These are phyloP conservation scores for Monomorium pharaonis DNA, from an alignment of 1,140 invertebrate genomes.

Conservation along the genomic window DNA sequence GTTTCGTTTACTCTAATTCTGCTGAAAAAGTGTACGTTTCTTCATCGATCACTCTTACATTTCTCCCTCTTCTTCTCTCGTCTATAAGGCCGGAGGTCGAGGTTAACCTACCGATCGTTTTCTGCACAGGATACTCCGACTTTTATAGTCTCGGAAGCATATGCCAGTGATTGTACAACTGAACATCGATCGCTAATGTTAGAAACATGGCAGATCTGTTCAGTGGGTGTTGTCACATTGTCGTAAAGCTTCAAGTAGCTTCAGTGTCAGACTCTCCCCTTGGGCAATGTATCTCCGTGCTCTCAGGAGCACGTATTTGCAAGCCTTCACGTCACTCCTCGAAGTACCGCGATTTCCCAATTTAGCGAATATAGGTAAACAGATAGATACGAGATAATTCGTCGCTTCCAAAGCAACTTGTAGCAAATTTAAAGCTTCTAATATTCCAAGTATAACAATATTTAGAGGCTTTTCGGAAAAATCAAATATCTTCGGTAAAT, in stretches of 20 bases:
- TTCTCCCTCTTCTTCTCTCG: slow-evolving; percentile 1
- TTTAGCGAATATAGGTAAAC: slow-evolving; percentile 86
- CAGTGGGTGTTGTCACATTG: slow-evolving; percentile 87
- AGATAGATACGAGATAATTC: slow-evolving; percentile 87
- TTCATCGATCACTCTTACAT: slow-evolving; percentile 67
- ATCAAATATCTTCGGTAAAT: not conserved
- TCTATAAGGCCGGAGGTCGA: slow-evolving; percentile 63
- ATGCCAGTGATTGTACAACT: slow-evolving; percentile 88
- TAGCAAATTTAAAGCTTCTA: not conserved
- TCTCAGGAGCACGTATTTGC: slow-evolving; percentile 80
- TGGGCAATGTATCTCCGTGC: slow-evolving; percentile 80
- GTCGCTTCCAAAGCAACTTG: slow-evolving; percentile 88
- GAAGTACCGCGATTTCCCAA: slow-evolving; percentile 88
- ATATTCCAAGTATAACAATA: not conserved
- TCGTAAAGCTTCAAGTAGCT: slow-evolving; percentile 86
- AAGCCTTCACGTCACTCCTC: slow-evolving; percentile 86
- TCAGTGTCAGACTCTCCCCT: slow-evolving; percentile 85
- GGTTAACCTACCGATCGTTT: slow-evolving; percentile 63
- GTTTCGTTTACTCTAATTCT: slow-evolving; percentile 50
- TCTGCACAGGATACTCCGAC: slow-evolving; percentile 27
- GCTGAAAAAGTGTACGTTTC: slow-evolving; percentile 71
- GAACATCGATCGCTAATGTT: slow-evolving; percentile 88
- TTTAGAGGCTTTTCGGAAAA: not conserved
- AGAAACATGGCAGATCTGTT: slow-evolving; percentile 87
- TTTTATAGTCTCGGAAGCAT: slow-evolving; percentile 81